Conservation (phyloP, 2,797 vertebrate species). For the Menidia menidia region DNA sequence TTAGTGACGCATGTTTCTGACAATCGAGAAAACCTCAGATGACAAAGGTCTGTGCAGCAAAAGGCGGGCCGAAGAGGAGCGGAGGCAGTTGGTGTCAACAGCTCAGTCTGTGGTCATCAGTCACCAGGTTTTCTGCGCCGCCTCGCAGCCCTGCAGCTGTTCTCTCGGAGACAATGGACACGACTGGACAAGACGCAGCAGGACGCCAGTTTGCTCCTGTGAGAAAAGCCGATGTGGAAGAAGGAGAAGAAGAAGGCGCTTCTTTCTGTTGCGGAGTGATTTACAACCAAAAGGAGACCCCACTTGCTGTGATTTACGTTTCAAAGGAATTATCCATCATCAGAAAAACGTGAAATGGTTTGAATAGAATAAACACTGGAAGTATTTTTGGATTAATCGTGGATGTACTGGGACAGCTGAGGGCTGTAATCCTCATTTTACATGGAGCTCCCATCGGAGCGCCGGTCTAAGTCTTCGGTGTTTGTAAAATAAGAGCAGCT, state of each 20-base stretch:
- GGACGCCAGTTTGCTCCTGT: slow-evolving; percentile 27
- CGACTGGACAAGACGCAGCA: slow-evolving; percentile 46
- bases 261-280: neutral
- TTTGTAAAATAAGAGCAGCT: neutral
- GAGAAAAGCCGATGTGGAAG: slow-evolving; percentile 35
- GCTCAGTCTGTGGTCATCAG: slow-evolving; percentile 39
- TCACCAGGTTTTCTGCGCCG: slow-evolving; percentile 34
- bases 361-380: too few relatives aligned
- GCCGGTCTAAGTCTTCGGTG: too few relatives aligned
- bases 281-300: neutral
- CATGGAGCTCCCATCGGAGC: too few relatives aligned
- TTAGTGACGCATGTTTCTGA: slow-evolving; percentile 16
- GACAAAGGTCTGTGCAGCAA: slow-evolving; percentile 18
- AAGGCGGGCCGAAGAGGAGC: slow-evolving; percentile 1
- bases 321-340: too few relatives aligned
- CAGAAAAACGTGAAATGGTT: too few relatives aligned
- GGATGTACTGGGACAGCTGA: too few relatives aligned
- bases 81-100: slow-evolving; percentile 27
- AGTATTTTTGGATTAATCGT: too few relatives aligned
- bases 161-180: slow-evolving; percentile 46
- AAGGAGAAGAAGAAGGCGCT: too few relatives aligned
- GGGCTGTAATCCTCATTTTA: too few relatives aligned
- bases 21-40: neutral
- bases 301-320: too few relatives aligned
- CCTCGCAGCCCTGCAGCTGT: slow-evolving; percentile 62